Conservation (phyloP, 2,888 invertebrate genomes). For the Sinelater perroti region DNA sequence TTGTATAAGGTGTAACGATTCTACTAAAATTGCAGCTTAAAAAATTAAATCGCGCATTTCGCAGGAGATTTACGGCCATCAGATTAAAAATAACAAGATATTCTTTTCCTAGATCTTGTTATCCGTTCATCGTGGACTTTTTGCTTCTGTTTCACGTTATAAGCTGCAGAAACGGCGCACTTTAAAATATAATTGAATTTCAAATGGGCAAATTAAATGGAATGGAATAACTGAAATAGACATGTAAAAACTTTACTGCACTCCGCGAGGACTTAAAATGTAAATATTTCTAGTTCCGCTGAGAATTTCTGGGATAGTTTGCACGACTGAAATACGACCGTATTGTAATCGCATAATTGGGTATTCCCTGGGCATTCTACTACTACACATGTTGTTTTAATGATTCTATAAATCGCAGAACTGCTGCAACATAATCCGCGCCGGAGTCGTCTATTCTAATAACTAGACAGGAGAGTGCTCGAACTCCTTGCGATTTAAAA, state of each 20-base stretch:
- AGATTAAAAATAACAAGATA: no score
- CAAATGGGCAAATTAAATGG: no score
- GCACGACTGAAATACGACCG: slow-evolving; percentile 21
- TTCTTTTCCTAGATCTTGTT: no score
- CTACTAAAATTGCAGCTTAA: no score
- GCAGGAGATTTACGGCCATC: no score
- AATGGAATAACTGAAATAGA: slow-evolving; percentile 1
- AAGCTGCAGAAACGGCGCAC: no score
- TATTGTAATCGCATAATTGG: slow-evolving; percentile 35
- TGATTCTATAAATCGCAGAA: slow-evolving; percentile 36
- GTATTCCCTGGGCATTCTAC: slow-evolving; percentile 26
- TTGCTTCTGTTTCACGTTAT: no score
- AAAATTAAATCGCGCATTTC: no score
- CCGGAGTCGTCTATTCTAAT: slow-evolving; percentile 33
- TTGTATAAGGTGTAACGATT: no score
- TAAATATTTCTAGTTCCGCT: slow-evolving; percentile 21
- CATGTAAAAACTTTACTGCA: slow-evolving; percentile 1
- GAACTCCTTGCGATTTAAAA: slow-evolving; percentile 28
- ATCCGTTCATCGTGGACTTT: no score
- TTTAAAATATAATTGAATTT: no score
- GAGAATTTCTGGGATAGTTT: slow-evolving; percentile 20
- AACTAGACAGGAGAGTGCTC: slow-evolving; percentile 33
- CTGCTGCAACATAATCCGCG: slow-evolving; percentile 25
- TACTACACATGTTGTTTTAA: slow-evolving; percentile 39
- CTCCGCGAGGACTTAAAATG: slow-evolving; percentile 11